Conservation (phyloP, 53 echinoderm and acorn worm genomes). For the Hippasteria phrygiana region DNA sequence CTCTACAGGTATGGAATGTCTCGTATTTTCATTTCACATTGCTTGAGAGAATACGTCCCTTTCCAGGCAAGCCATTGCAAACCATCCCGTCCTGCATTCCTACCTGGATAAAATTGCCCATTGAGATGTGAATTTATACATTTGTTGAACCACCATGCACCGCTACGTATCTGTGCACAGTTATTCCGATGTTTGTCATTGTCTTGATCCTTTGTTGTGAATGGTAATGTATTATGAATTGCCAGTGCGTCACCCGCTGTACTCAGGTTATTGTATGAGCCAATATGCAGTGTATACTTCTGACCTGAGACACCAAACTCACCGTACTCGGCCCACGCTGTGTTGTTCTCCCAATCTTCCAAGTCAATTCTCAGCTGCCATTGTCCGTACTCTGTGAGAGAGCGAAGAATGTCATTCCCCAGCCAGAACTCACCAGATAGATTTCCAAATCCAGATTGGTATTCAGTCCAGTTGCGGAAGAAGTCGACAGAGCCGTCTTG, state of each 20-base stretch:
- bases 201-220: constrained; percentile 13
- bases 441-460: constrained; percentile 30
- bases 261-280: background rate
- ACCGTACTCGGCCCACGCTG: background rate
- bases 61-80: background rate
- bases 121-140: constrained; percentile 2
- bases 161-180: background rate
- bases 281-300: background rate
- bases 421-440: constrained; percentile 42
- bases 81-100: background rate
- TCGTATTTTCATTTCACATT: background rate
- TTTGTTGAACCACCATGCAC: constrained; percentile 24
- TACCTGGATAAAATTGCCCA: background rate
- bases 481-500: constrained; percentile 38
- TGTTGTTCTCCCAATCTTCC: background rate
- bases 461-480: constrained; percentile 33
- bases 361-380: constrained; percentile 24
- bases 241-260: background rate
- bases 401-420: constrained; percentile 27
- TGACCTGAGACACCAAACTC: constrained; percentile 7
- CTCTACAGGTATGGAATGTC: background rate
- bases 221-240: background rate
- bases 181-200: background rate
- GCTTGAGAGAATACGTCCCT: background rate
- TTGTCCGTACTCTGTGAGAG: background rate